Percentiles rank a stretch among this genome's conserved stretches.
phyloP scores from a whole-genome alignment of 2,113 vertebrate genomes.

The Theristicus caerulescens region DNA sequence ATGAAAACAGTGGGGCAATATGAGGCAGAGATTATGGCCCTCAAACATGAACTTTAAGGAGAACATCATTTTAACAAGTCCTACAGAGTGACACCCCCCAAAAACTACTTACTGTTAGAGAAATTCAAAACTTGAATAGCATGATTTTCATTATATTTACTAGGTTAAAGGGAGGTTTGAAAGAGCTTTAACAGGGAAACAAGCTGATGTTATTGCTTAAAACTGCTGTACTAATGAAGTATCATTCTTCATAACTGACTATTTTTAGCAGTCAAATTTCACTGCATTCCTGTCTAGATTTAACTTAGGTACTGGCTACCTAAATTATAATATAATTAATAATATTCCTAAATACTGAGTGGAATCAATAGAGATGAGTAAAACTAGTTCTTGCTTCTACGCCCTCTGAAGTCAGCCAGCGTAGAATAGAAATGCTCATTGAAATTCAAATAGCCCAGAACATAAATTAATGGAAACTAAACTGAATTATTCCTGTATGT shows the following conservation, averaged over 20 bases:
- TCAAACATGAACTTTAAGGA: not conserved
- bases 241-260: not conserved
- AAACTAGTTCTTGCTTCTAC: not conserved
- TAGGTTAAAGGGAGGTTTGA: not conserved
- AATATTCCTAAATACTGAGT: not conserved
- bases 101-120: not conserved
- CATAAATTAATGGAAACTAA: not conserved
- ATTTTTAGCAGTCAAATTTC: not conserved
- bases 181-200: not conserved
- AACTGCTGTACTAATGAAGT: not conserved
- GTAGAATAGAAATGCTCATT: not conserved
- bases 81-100: not conserved
- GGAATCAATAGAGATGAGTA: not conserved
- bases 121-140: not conserved
- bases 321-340: not conserved
- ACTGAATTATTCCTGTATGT: not conserved
- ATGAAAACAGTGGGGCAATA: not conserved
- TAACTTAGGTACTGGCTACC: not conserved
- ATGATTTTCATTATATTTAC: not conserved
- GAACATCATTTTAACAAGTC: not conserved
- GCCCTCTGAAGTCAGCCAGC: not conserved
- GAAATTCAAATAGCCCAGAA: not conserved
- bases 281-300: not conserved
- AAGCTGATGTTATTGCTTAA: not conserved
- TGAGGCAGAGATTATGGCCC: not conserved